phyloP scores from a whole-genome alignment of 2,888 invertebrate genomes.

The Agonopterix heracliana region DNA sequence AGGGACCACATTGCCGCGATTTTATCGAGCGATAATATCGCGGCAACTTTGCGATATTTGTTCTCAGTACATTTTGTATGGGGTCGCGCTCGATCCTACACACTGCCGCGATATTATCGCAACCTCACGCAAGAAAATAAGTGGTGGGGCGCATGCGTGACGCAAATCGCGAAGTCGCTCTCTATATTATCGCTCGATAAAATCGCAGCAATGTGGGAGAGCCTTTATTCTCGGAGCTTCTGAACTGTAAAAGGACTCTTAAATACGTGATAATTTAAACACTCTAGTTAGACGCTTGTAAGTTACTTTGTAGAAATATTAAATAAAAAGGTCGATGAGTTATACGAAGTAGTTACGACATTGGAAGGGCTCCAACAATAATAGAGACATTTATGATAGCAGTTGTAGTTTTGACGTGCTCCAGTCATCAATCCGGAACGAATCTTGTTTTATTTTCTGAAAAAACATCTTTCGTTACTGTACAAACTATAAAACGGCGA shows the following conservation, averaged over 20 bases:
- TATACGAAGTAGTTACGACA: conserved; percentile 25
- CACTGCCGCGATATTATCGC: too few species aligned
- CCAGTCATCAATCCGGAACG: conserved; percentile 22
- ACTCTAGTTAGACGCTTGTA: conserved; percentile 4
- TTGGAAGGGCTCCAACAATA: conserved; percentile 58
- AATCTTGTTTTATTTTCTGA: conserved; percentile 57
- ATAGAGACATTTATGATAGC: conserved; percentile 38
- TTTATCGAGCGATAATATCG: too few species aligned
- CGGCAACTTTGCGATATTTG: too few species aligned
- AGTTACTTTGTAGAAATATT: conserved; percentile 22
- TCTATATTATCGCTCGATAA: too few species aligned
- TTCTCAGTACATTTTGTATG: too few species aligned
- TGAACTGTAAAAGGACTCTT: neutral
- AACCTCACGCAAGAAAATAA: too few species aligned
- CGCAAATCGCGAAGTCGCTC: too few species aligned
- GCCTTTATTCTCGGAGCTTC: too few species aligned
- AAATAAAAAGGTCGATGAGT: conserved; percentile 19
- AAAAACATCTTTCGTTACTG: conserved; percentile 56
- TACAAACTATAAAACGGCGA: conserved; percentile 42
- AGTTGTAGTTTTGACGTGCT: conserved; percentile 31
- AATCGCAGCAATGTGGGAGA: too few species aligned
- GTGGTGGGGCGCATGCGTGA: too few species aligned
- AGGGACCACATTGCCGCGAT: too few species aligned
- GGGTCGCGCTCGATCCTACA: too few species aligned
- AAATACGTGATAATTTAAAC: conserved; percentile 17